Evolutionary conservation across 2,888 invertebrate species (phyloP), one percentile per base, ranked within the genome.

Genomic region (Microdon myrmicae): DNA sequence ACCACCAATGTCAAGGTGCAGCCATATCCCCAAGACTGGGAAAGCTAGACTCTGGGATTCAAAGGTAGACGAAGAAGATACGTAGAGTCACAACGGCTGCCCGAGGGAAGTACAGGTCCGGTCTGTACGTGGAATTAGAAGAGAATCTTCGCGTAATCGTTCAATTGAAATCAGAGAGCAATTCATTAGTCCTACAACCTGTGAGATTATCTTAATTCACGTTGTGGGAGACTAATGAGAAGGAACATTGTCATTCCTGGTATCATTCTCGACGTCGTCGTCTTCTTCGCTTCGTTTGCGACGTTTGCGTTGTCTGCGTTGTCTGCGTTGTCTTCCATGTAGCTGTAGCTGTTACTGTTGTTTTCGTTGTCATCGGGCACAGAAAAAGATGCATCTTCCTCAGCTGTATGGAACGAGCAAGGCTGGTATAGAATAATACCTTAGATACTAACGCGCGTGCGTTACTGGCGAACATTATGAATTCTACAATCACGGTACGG

Each of bases 161-260:
- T 76, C 76, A 74, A 77, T 71, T 71, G 76, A 76, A 76, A 76
- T 76, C 76, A 74, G 76, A 70, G 68, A 75, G 74, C 76, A 76
- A 76, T 78, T 78, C 77, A 76, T 78, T 77, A 75, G 76, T 76
- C 75, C 76, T 76, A 78, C 77, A 78, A 74, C 69, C 67, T 67
- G 60, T 44, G 67, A 75, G 75, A 76, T 76, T 78, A 76, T 78
- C 77, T 78, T 77, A 77, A 76, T 76, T 75, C 78, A 76, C 77
- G 77, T 76, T 78, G 76, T 78, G 78, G 78, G 78, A 78, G 76
- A 76, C 76, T 76, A 76, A 76, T 77, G 76, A 76, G 76, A 74
- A 72, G 73, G 72, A 73, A 75, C 53, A 69, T 68, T 45, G 35
- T 66, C 67, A 68, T 45, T 45, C 25, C 7, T 29, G 23, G 6